These are phyloP conservation scores for Tenthredo livida DNA, from an alignment of 2,888 invertebrate genomes.

Conservation along the genomic window DNA sequence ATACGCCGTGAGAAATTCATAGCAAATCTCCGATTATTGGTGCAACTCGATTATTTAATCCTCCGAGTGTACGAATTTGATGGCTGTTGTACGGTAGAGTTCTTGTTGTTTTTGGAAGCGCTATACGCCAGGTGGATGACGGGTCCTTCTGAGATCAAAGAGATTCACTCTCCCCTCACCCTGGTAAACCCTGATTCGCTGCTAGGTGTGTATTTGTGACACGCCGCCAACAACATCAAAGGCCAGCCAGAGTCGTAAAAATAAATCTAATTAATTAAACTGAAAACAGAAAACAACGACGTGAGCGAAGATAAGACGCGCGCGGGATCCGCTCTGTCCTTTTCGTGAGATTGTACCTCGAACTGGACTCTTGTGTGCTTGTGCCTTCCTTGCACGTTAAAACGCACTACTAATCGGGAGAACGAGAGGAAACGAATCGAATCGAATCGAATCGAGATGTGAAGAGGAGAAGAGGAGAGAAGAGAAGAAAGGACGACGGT, in stretches of 20 bases:
- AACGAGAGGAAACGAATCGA: slow-evolving; percentile 46
- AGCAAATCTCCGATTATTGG: not conserved
- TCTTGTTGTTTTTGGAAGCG: slow-evolving; percentile 38
- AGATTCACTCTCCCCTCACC: slow-evolving; percentile 46
- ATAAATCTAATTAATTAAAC: slow-evolving; percentile 65
- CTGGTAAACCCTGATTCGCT: slow-evolving; percentile 42
- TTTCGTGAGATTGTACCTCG: slow-evolving; percentile 37
- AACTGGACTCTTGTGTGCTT: slow-evolving; percentile 27
- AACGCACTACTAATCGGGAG: slow-evolving; percentile 44
- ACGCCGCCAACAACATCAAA: slow-evolving; percentile 65
- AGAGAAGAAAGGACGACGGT: not conserved
- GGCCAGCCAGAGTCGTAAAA: slow-evolving; percentile 65
- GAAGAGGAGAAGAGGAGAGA: not conserved
- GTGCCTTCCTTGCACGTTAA: slow-evolving; percentile 40
- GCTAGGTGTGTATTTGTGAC: slow-evolving; percentile 56
- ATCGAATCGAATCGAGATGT: slow-evolving; percentile 43
- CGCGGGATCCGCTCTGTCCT: slow-evolving; percentile 44
- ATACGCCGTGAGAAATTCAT: not conserved
- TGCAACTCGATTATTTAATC: not conserved
- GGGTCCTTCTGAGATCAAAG: slow-evolving; percentile 46
- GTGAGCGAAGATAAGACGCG: slow-evolving; percentile 52
- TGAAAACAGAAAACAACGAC: slow-evolving; percentile 61
- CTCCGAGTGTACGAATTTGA: slow-evolving; percentile 8
- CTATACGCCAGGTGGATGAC: slow-evolving; percentile 47
- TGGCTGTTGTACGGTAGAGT: slow-evolving; percentile 10